Evolutionary conservation across 2,888 invertebrate species (phyloP), one percentile per base, ranked within the genome.

Genomic region (Cyclophora albipunctata): DNA sequence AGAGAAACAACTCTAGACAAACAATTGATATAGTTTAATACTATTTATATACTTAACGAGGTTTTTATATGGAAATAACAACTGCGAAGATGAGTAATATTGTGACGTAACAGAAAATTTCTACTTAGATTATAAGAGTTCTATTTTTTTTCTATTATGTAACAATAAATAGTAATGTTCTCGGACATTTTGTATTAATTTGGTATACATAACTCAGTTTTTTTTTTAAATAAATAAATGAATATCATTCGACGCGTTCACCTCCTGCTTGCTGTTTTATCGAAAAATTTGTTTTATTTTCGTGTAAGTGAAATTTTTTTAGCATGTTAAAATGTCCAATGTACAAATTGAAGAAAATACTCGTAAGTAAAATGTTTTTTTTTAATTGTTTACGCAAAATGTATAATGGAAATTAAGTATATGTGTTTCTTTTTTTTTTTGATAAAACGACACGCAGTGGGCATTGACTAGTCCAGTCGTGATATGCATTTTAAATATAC

Each of bases 401-500:
- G 44, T 34, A 42, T 2, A 43, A 50, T 47, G 40, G 50, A 46
- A 45, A 46, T 54, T 34, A 35, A 48, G 45, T 53, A 20, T 20
- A 20, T 20, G 20, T 20, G 20, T 20, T 20, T 20, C 20, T 20
- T 20, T 57, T 66, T 60, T 52, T 66, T 67, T 69, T 70, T 66
- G 68, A 72, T 73, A 64, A 72, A 73, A 76, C 78, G 77, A 76
- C 75, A 72, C 79, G 82, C 77, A 75, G 73, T 66, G 63, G 75
- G 37, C 37, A 37, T 5, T 37, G 71, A 62, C 87, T 87, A 87
- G 87, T 86, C 86, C 84, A 85, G 87, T 77, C 83, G 86, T 75
- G 75, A 64, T 53, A 60, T 68, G 85, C 87, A 86, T 87, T 87
- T 87, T 78, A n/a, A n/a, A n/a, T n/a, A 77, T 76, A 54, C 1